Evolutionary conservation across 1,140 invertebrate species (phyloP).

Genomic region (Pollicipes pollicipes): DNA sequence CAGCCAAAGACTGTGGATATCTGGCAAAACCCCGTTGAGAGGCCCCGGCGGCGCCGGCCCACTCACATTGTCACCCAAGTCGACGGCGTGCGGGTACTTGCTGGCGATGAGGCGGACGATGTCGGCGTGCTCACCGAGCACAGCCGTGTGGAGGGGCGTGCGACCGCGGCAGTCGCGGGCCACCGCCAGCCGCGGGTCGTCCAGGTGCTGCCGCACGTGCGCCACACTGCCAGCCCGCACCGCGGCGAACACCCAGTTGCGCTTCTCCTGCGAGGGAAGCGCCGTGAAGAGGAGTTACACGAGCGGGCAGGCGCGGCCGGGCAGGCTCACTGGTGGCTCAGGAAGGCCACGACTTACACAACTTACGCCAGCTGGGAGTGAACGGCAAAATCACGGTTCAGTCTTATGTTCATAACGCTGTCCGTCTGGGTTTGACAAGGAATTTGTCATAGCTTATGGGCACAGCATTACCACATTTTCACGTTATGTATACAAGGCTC

Average conservation of each 20-base stretch:
- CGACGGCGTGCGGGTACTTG: constrained; percentile 48
- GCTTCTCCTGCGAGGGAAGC: constrained; percentile 38
- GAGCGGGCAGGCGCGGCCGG: too few species aligned
- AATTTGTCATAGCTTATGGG: too few species aligned
- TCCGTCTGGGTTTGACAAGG: too few species aligned
- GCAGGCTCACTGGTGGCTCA: too few species aligned
- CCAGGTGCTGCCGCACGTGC: constrained; percentile 39
- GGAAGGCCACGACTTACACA: too few species aligned
- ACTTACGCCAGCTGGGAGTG: too few species aligned
- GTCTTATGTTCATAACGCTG: too few species aligned
- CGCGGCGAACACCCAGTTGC: constrained; percentile 54
- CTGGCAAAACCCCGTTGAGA: constrained; percentile 4
- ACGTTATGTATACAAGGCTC: too few species aligned
- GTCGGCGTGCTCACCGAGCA: constrained; percentile 55
- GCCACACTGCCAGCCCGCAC: constrained; percentile 44
- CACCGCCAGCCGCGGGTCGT: constrained; percentile 39
- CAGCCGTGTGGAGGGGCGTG: constrained; percentile 59
- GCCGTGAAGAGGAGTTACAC: too few species aligned
- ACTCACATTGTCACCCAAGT: constrained; percentile 67
- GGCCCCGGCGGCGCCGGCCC: too few species aligned
- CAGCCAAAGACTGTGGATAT: constrained; percentile 1
- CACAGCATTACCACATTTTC: too few species aligned
- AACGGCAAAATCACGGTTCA: too few species aligned
- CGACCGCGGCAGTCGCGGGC: constrained; percentile 49
- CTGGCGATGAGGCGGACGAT: constrained; percentile 52